Conservation (phyloP, 1,140 invertebrate genomes). For the Drosophila sucinea region DNA sequence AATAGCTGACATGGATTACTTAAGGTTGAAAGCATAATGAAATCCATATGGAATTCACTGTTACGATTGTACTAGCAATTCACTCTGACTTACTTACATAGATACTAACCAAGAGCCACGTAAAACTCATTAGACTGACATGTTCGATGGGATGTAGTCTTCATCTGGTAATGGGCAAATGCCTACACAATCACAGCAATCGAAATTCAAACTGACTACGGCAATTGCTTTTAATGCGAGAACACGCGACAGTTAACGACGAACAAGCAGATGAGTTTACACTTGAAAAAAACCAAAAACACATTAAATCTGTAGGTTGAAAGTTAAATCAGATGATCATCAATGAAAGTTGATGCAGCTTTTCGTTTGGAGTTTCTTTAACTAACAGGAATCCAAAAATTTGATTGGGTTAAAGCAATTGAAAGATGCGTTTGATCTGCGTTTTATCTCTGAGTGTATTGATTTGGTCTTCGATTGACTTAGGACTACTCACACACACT, state of each 20-base stretch:
- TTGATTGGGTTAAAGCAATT: no score
- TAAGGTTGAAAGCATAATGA: not conserved
- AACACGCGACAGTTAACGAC: conserved; percentile 23
- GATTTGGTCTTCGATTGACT: conserved; percentile 45
- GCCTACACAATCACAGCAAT: conserved; percentile 26
- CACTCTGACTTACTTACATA: not conserved
- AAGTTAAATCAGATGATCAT: no score
- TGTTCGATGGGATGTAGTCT: conserved; percentile 3
- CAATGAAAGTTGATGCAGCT: no score
- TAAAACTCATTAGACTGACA: conserved; percentile 16
- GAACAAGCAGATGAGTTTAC: conserved; percentile 10
- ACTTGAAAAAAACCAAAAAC: not conserved
- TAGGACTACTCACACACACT: conserved; percentile 41
- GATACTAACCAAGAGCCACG: not conserved
- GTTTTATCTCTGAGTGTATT: conserved; percentile 47
- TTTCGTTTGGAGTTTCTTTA: no score
- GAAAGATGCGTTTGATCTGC: no score
- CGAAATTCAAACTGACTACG: conserved; percentile 23
- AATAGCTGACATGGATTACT: not conserved
- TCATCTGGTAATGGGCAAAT: conserved; percentile 20
- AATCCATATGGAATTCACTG: not conserved
- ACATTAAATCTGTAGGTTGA: no score
- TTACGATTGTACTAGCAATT: not conserved
- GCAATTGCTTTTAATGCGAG: conserved; percentile 47
- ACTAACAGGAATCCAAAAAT: no score